phyloP scores from a whole-genome alignment of 2,797 vertebrate genomes.

The Anabacerthia variegaticeps region DNA sequence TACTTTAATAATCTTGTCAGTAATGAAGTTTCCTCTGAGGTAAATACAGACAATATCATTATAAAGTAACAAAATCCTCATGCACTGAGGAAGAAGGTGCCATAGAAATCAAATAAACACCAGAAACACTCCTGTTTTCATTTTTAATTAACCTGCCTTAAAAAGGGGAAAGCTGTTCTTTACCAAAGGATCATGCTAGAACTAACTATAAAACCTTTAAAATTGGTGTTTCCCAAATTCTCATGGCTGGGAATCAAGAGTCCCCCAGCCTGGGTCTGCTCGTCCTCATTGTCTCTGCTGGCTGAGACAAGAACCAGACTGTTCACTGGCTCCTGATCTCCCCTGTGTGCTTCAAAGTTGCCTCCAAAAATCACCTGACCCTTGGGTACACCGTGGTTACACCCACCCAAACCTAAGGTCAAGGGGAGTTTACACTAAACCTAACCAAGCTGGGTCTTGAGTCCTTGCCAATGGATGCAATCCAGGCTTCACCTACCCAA shows the following conservation, averaged over 20 bases:
- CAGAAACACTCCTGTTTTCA: neutral
- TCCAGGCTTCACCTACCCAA: neutral
- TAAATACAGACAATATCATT: neutral
- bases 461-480: no score
- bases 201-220: neutral
- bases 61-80: neutral
- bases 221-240: neutral
- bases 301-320: neutral
- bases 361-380: no score
- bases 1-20: neutral
- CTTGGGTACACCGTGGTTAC: no score
- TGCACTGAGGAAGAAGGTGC: neutral
- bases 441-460: no score
- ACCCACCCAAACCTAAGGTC: no score
- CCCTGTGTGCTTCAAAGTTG: no score
- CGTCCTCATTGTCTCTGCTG: neutral
- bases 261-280: neutral
- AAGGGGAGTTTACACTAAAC: no score
- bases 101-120: neutral
- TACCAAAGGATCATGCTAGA: neutral
- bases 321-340: neutral
- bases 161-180: neutral
- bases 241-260: neutral
- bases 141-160: neutral
- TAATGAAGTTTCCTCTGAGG: neutral